Conservation (phyloP, 2,888 invertebrate genomes). For the Pheosia tremula region DNA sequence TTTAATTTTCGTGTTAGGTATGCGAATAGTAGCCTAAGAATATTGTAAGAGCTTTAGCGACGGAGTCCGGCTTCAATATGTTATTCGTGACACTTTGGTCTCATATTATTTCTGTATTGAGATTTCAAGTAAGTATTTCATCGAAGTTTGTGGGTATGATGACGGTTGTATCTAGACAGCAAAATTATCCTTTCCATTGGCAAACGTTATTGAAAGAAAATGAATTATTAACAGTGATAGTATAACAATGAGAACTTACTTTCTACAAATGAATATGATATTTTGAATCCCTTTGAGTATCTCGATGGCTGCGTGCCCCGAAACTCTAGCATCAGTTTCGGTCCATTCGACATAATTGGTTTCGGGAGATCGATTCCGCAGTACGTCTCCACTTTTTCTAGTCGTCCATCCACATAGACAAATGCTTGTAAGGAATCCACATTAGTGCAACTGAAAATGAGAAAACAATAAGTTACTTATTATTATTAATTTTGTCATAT, state of each 20-base stretch:
- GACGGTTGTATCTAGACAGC: too few relatives aligned
- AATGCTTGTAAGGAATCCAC: slow-evolving; percentile 92
- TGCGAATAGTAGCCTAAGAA: too few relatives aligned
- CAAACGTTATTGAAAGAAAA: background rate
- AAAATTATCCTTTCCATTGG: too few relatives aligned
- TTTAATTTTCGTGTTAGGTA: too few relatives aligned
- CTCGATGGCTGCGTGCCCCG: slow-evolving; percentile 91
- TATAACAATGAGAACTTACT: slow-evolving; percentile 86
- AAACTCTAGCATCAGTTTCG: slow-evolving; percentile 94
- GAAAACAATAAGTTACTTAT: slow-evolving; percentile 18
- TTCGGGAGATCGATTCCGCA: slow-evolving; percentile 93
- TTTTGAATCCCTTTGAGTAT: slow-evolving; percentile 93
- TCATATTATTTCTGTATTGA: too few relatives aligned
- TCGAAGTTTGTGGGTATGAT: too few relatives aligned
- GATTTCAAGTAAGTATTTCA: too few relatives aligned
- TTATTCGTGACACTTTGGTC: too few relatives aligned
- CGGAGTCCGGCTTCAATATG: too few relatives aligned
- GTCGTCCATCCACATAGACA: slow-evolving; percentile 91
- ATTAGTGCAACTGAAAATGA: slow-evolving; percentile 88
- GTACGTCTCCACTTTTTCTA: slow-evolving; percentile 94
- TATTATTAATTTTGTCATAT: too few relatives aligned
- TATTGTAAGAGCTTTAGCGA: too few relatives aligned
- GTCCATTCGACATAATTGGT: slow-evolving; percentile 97
- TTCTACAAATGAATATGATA: slow-evolving; percentile 94
- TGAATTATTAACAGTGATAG: background rate